These are phyloP conservation scores for Petrocephalus sullivani DNA, from an alignment of 2,797 vertebrate species.

Conservation along the genomic window DNA sequence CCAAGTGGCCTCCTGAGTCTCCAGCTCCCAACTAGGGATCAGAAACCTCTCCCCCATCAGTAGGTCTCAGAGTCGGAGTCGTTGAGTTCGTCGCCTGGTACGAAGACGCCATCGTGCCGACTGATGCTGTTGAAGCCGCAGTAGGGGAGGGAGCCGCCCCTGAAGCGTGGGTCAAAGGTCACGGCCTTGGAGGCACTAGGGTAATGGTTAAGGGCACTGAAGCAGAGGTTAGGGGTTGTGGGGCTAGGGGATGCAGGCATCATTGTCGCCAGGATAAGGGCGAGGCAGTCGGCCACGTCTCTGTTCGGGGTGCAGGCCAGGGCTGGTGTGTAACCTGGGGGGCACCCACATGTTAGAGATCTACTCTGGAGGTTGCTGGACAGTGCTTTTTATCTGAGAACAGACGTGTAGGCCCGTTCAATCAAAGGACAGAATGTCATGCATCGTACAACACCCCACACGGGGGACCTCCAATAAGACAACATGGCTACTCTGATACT, in stretches of 20 bases:
- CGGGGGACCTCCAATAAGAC: not conserved
- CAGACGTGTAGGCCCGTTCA: not conserved
- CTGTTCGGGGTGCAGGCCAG: constrained; percentile 96
- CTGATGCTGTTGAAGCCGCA: constrained; percentile 94
- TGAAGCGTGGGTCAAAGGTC: constrained; percentile 86
- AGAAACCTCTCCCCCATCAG: constrained; percentile 57
- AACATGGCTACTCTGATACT: not conserved
- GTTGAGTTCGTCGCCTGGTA: constrained; percentile 87
- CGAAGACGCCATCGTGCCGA: constrained; percentile 82
- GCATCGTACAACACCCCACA: not conserved
- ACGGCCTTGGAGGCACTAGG: constrained; percentile 88
- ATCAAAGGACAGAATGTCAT: not conserved
- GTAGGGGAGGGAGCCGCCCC: constrained; percentile 81
- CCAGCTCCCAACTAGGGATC: constrained; percentile 25
- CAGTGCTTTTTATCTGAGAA: not conserved
- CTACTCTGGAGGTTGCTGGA: not conserved
- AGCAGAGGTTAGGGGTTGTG: constrained; percentile 74
- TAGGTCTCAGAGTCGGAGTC: constrained; percentile 97
- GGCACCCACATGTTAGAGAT: not conserved
- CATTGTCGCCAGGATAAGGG: constrained; percentile 96
- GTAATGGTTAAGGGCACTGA: constrained; percentile 93
- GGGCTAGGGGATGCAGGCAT: constrained; percentile 89
- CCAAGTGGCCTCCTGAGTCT: not conserved
- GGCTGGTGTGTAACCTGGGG: constrained; percentile 88
- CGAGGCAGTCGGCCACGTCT: constrained; percentile 95